Percentiles rank a stretch among this genome's conserved stretches.
phyloP scores from a whole-genome alignment of 1,140 invertebrate genomes.

The Asbolus verrucosus region DNA sequence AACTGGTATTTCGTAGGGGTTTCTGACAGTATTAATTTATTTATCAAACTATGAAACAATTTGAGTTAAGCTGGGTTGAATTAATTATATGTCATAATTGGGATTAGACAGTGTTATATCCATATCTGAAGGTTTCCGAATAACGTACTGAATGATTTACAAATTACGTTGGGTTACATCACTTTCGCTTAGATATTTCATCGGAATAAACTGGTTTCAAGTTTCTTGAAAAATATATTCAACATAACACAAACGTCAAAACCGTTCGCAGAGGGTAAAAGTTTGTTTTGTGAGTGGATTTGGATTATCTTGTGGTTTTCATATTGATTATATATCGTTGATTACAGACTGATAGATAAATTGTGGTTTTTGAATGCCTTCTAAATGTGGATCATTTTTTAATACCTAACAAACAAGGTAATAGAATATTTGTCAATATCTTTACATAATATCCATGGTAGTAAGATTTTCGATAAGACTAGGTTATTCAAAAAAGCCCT shows the following conservation, averaged over 20 bases:
- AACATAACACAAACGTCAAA: too few species aligned
- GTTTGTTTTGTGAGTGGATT: too few species aligned
- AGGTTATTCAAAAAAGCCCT: too few species aligned
- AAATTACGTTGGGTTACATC: background rate
- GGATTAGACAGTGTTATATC: constrained; percentile 9
- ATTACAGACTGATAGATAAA: background rate
- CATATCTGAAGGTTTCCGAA: constrained; percentile 1
- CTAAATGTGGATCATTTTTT: too few species aligned
- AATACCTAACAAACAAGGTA: too few species aligned
- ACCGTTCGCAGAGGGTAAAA: too few species aligned
- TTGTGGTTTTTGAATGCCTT: constrained; percentile 15
- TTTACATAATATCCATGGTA: too few species aligned
- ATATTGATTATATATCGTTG: constrained; percentile 4
- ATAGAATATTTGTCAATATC: too few species aligned
- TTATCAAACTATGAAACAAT: constrained; percentile 28
- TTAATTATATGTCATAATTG: constrained; percentile 31
- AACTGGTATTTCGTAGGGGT: too few species aligned
- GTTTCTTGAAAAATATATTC: too few species aligned
- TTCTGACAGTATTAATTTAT: constrained; percentile 16
- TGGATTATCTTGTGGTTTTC: constrained; percentile 14
- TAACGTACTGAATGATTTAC: constrained; percentile 7
- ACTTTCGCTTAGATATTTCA: background rate
- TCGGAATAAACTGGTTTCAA: too few species aligned
- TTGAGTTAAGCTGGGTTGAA: constrained; percentile 13
- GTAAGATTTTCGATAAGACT: too few species aligned